Evolutionary conservation across 2,888 invertebrate species (phyloP).

Genomic region (Drosophila cracens): DNA sequence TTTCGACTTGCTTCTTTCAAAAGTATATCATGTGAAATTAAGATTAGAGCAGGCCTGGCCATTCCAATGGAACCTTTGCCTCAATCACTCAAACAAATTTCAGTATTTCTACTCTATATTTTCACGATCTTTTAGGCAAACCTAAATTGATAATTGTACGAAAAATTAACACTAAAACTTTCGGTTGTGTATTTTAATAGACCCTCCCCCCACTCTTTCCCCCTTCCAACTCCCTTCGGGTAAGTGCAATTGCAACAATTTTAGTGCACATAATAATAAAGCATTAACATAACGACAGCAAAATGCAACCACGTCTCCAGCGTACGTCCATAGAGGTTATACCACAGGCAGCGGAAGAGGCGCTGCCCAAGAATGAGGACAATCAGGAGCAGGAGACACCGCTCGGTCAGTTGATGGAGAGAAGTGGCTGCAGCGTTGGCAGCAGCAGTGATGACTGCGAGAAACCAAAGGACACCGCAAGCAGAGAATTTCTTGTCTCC

Average conservation of each 20-base stretch:
- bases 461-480: constrained; percentile 35
- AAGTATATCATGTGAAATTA: background rate
- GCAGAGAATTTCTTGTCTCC: constrained; percentile 85
- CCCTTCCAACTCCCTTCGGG: background rate
- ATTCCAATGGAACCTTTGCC: constrained; percentile 33
- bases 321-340: constrained; percentile 32
- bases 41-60: constrained; percentile 39
- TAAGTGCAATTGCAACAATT: background rate
- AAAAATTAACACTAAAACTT: constrained; percentile 49
- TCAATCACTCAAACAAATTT: constrained; percentile 41
- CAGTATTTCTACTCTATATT: constrained; percentile 25
- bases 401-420: constrained; percentile 27
- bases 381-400: constrained; percentile 13
- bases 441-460: constrained; percentile 22
- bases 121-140: constrained; percentile 32
- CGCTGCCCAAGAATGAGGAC: constrained; percentile 6
- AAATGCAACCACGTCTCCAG: constrained; percentile 55
- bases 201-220: background rate
- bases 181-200: constrained; percentile 36
- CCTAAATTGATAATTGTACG: constrained; percentile 54
- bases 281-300: background rate
- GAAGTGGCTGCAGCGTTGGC: constrained; percentile 1
- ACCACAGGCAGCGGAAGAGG: constrained; percentile 5
- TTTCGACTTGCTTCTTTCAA: background rate
- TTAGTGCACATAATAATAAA: background rate